Conservation (phyloP, 1,140 invertebrate species). For the Mycetomoellerius zeteki region DNA sequence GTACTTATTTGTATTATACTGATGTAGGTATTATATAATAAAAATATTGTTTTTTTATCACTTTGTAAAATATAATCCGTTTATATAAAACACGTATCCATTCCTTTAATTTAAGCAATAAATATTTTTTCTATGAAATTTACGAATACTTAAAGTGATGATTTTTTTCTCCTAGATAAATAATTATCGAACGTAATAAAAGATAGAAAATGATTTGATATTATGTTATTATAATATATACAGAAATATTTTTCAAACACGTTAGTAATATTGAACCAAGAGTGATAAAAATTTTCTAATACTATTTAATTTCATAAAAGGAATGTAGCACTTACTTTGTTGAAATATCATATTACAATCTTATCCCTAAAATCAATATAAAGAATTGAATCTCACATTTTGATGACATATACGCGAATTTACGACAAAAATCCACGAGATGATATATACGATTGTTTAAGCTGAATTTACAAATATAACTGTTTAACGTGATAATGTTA, state of each 20-base stretch:
- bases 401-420: slow-evolving; percentile 11
- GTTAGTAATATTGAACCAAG: background rate
- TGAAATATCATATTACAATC: background rate
- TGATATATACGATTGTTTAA: background rate
- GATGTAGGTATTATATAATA: slow-evolving; percentile 48
- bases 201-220: background rate
- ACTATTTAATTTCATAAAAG: background rate
- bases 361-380: background rate
- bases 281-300: background rate
- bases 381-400: background rate
- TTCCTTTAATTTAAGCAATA: slow-evolving; percentile 10
- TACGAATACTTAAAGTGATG: background rate
- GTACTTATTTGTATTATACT: slow-evolving; percentile 70
- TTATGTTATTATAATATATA: background rate
- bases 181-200: background rate
- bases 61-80: background rate
- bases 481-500: slow-evolving; percentile 65
- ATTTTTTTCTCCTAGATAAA: background rate
- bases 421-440: background rate
- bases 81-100: background rate
- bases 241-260: background rate
- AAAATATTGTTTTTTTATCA: slow-evolving; percentile 49
- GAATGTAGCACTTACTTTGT: background rate
- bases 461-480: slow-evolving; percentile 75
- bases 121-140: background rate